phyloP scores from a whole-genome alignment of 2,797 vertebrate genomes.

The Morus bassanus region DNA sequence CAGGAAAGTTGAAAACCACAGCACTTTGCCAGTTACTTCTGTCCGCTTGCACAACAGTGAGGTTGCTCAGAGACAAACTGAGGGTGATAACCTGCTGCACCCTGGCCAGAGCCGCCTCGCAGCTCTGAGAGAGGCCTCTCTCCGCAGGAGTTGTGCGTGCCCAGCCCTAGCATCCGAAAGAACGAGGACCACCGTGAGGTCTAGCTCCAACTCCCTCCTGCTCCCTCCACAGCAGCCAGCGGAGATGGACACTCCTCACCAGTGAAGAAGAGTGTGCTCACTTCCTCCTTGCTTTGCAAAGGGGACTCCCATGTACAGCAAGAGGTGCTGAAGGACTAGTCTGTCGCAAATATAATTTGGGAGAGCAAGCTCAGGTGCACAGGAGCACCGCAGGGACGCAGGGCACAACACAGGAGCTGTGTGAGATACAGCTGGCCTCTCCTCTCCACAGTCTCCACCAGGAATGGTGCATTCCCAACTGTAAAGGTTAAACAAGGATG shows the following conservation, averaged over 20 bases:
- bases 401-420: background rate
- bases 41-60: background rate
- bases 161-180: background rate
- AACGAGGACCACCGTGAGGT: background rate
- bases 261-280: accelerated
- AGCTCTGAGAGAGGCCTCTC: background rate
- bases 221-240: background rate
- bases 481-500: background rate
- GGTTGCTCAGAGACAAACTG: background rate
- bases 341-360: background rate
- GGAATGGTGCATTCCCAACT: accelerated
- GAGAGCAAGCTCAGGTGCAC: background rate
- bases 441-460: background rate
- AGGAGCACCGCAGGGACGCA: accelerated
- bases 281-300: background rate
- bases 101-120: background rate
- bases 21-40: background rate
- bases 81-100: background rate
- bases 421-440: background rate
- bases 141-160: background rate
- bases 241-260: background rate
- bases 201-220: background rate
- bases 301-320: background rate
- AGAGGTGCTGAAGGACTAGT: background rate
- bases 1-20: background rate